Percentiles rank a stretch among this genome's conserved stretches.
These are phyloP conservation scores for Haliclona indistincta DNA, from an alignment of 37 sponge, comb jelly and placozoan genomes.

Conservation along the genomic window DNA sequence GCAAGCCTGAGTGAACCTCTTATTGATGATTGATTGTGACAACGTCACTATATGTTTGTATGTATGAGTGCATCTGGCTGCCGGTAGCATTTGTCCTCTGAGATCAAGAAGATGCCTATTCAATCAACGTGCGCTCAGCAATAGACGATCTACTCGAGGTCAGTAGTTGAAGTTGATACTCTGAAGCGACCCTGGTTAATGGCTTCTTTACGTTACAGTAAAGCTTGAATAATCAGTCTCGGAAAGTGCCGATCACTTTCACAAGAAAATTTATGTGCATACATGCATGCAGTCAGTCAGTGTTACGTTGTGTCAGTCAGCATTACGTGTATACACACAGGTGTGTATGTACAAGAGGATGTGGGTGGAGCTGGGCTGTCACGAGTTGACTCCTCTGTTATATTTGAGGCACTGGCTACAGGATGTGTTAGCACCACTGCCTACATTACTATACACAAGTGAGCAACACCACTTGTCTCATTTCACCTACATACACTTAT, in stretches of 20 bases:
- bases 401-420: conserved; percentile 93
- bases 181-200: too few relatives aligned
- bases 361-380: conserved; percentile 80
- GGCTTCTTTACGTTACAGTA: too few relatives aligned
- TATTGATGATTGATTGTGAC: too few relatives aligned
- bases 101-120: too few relatives aligned
- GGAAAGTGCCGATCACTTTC: background rate
- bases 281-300: conserved; percentile 25
- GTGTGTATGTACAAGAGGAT: conserved; percentile 67
- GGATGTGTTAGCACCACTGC: conserved; percentile 98
- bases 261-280: conserved; percentile 2
- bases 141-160: background rate
- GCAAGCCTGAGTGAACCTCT: too few relatives aligned
- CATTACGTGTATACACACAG: background rate
- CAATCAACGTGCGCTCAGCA: background rate
- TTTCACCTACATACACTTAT: background rate
- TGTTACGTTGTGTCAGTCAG: background rate
- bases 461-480: background rate
- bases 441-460: conserved; percentile 96
- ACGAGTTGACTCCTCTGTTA: conserved; percentile 85
- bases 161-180: background rate
- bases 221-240: background rate
- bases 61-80: too few relatives aligned
- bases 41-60: too few relatives aligned
- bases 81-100: too few relatives aligned